Evolutionary conservation across 2,797 vertebrate genomes (phyloP), one percentile per base, ranked within the genome.

Genomic region (Lacerta bilineata): DNA sequence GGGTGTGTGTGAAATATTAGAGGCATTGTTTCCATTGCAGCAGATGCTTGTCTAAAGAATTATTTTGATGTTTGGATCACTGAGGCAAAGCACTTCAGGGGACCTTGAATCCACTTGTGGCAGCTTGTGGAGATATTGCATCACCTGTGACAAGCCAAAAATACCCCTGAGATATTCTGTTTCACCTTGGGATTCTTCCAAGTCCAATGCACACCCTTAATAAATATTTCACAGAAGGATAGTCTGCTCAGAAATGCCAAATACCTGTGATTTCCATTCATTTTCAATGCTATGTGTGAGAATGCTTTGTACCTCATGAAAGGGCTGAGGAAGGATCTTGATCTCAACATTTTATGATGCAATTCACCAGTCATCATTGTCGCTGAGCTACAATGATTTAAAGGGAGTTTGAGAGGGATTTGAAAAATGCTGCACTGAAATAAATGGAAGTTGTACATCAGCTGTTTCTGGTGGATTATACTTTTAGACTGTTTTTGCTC

Each of bases 321-420:
- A 78, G 88, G 79, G 15, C 59, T 91, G 86, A 90, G 76, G 41
- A 88, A 92, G 55, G 75, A 88, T 91, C 91, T 91, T 93, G 87
- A 88, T 89, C 84, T 90, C 88, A 88, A 41, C 72, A 87, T 93
- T 88, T 93, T 93, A 93, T 41, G 90, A 89, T 4, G 59, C 18
- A 43, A 61, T 84, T 13, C 20, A 66, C 27, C n/a, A 72, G 55
- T 88, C 43, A 41, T 61, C 50, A 23, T 79, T 79, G 43, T 23
- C 68, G 41, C 59, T 41, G 41, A 50, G 10, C 10, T 0, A 33
- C 41, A 86, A 92, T 87, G 55, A 83, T 59, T 59, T 55, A 27
- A 72, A 80, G 41, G 17, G 50, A 25, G 68, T 9, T 33, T 46
- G 41, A 71, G 69, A 27, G 25, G 27, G 18, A 17, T 27, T 74